These are phyloP conservation scores for Drosophila lini DNA, from an alignment of 1,140 invertebrate species.

Conservation along the genomic window DNA sequence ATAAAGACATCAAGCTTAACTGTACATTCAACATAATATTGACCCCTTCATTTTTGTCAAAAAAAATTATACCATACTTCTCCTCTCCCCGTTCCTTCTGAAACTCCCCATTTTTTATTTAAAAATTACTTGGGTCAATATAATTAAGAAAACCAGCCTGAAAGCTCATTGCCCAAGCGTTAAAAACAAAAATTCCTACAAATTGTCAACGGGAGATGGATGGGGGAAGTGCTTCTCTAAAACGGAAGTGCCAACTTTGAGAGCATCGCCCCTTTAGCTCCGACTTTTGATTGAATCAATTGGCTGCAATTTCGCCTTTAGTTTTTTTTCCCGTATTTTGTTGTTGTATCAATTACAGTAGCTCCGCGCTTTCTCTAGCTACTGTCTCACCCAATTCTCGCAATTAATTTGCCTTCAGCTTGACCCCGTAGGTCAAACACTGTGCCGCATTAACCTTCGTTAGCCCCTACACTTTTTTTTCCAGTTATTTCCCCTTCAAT, in stretches of 20 bases:
- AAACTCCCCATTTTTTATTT: constrained; percentile 54
- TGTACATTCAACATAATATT: background rate
- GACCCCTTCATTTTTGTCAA: background rate
- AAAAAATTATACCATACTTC: background rate
- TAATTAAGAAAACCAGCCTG: constrained; percentile 62
- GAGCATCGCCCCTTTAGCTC: constrained; percentile 44
- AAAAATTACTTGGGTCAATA: constrained; percentile 69
- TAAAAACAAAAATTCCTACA: constrained; percentile 7
- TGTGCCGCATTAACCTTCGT: constrained; percentile 80
- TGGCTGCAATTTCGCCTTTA: constrained; percentile 61
- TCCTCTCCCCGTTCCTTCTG: background rate
- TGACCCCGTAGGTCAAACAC: constrained; percentile 78
- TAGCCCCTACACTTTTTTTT: constrained; percentile 58
- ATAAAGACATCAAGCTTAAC: background rate
- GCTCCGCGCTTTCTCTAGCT: constrained; percentile 23
- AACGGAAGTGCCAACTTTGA: constrained; percentile 57
- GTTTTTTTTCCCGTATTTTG: constrained; percentile 26
- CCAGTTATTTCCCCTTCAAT: constrained; percentile 36
- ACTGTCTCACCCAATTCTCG: constrained; percentile 55
- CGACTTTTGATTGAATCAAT: constrained; percentile 66
- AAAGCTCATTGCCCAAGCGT: constrained; percentile 23
- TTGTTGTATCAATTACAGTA: constrained; percentile 64
- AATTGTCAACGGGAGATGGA: background rate
- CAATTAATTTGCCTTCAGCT: constrained; percentile 79
- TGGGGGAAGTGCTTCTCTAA: background rate